phyloP scores from a whole-genome alignment of 2,113 vertebrate genomes.

The Mirounga angustirostris region DNA sequence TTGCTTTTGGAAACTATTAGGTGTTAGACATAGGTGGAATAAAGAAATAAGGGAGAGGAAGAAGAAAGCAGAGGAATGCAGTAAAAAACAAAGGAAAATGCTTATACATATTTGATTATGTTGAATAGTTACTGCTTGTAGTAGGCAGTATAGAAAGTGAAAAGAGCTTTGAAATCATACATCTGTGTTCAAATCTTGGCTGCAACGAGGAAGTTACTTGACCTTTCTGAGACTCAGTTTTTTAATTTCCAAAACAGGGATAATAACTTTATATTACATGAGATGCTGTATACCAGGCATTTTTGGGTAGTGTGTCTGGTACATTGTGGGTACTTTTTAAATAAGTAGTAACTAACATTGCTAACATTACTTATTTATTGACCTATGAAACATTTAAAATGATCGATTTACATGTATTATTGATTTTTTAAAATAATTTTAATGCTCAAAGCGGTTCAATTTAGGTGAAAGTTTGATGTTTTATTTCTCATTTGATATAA shows the following conservation, averaged over 20 bases:
- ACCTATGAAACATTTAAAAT: conserved; percentile 14
- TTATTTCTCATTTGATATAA: background rate
- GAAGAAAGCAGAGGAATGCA: background rate
- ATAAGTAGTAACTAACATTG: background rate
- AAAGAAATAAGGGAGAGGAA: background rate
- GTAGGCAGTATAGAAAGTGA: conserved; percentile 30
- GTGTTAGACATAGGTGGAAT: background rate
- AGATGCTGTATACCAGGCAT: background rate
- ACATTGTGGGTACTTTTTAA: background rate
- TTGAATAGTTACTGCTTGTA: conserved; percentile 6
- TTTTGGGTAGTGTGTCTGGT: conserved; percentile 9
- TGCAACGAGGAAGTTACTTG: background rate
- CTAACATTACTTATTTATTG: conserved; percentile 49
- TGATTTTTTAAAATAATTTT: background rate
- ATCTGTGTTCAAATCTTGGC: conserved; percentile 22
- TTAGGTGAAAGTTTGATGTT: conserved; percentile 42
- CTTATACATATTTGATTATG: conserved; percentile 6
- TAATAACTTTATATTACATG: conserved; percentile 53
- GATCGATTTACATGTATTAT: background rate
- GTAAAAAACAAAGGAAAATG: background rate
- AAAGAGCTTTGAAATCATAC: conserved; percentile 54
- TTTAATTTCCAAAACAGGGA: conserved; percentile 16
- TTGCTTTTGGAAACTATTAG: conserved; percentile 49
- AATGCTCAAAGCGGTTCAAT: background rate
- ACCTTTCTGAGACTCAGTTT: background rate